Evolutionary conservation across 2,113 vertebrate species (phyloP), one percentile per base, ranked within the genome.

Genomic region (Micronycteris hirsuta): DNA sequence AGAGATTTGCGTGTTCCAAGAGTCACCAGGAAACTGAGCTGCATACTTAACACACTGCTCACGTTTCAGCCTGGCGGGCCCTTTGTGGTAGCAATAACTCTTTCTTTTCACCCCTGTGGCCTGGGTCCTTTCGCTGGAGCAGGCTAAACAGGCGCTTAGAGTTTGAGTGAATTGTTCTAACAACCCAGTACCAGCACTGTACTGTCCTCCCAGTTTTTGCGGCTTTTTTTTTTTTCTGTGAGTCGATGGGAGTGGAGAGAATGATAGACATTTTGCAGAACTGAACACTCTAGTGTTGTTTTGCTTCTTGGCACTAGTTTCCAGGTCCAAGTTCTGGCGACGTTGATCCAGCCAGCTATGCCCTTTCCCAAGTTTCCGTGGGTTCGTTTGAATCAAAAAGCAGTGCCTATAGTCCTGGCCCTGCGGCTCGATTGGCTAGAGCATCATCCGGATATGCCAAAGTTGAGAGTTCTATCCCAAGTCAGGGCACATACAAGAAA

Each of bases 301-400:
- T 82, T 65, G 45, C 31, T 92, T 86, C 54, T 91, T 89, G 91
- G 94, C 41, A 1, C 33, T 31, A 7, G 31, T 47, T 95, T 87
- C 47, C 38, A 49, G 67, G 70, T 71, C 52, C 86, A 65, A 80
- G 20, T 61, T 88, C 36, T 92, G 58, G 54, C 68, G 93, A 47
- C 78, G 16, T 38, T 81, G 52, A 76, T 84, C 49, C 11, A 67
- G 56, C 45, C 54, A 33, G 26, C 13, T 54, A 86, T 92, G 89
- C 28, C 65, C 56, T 95, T 94, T 94, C 58, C 17, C 93, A 45
- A 84, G 19, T 14, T 9, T 9, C 15, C 11, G 4, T 68, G 22
- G 31, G 26, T 92, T 95, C 67, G 28, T 91, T 54, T 91, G 38
- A 54, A 26, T 89, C 1, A 41, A 93, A 95, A 95, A 74, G 41